phyloP scores from a whole-genome alignment of 2,888 invertebrate genomes.

The Drosophila dives region DNA sequence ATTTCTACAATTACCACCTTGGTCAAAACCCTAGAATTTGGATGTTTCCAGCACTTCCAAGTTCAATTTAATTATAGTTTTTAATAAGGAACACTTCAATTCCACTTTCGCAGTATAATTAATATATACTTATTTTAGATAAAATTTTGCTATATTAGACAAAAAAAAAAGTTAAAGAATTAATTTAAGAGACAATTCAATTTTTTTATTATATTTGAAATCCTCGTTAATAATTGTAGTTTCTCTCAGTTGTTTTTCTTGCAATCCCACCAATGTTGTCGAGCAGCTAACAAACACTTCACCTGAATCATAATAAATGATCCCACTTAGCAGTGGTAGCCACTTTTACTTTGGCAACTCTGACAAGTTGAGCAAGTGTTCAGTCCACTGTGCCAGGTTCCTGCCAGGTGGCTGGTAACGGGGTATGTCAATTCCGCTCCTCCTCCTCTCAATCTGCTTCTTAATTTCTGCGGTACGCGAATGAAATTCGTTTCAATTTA shows the following conservation, averaged over 20 bases:
- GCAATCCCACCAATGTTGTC: not conserved
- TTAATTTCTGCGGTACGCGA: conserved; percentile 36
- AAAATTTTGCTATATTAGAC: too few relatives aligned
- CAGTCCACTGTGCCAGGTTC: conserved; percentile 1
- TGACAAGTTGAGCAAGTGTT: conserved; percentile 12
- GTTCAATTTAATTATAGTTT: not conserved
- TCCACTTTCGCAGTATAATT: not conserved
- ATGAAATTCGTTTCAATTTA: conserved; percentile 71
- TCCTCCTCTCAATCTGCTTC: conserved; percentile 14
- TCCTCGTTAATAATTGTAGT: not conserved
- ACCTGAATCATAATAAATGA: conserved; percentile 3
- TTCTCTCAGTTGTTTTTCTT: not conserved
- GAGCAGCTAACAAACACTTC: not conserved
- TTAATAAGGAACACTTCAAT: not conserved
- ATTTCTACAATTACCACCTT: not conserved
- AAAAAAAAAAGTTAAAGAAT: not conserved
- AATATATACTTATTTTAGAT: too few relatives aligned
- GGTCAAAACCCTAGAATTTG: not conserved
- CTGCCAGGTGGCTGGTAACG: conserved; percentile 2
- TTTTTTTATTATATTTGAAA: not conserved
- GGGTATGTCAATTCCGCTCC: conserved; percentile 3
- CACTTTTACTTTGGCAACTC: conserved; percentile 7
- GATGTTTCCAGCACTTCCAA: not conserved
- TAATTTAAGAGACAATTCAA: not conserved
- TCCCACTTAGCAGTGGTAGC: not conserved